Evolutionary conservation across 2,888 invertebrate species (phyloP), one percentile per base, ranked within the genome.

Genomic region (Blera fallax): DNA sequence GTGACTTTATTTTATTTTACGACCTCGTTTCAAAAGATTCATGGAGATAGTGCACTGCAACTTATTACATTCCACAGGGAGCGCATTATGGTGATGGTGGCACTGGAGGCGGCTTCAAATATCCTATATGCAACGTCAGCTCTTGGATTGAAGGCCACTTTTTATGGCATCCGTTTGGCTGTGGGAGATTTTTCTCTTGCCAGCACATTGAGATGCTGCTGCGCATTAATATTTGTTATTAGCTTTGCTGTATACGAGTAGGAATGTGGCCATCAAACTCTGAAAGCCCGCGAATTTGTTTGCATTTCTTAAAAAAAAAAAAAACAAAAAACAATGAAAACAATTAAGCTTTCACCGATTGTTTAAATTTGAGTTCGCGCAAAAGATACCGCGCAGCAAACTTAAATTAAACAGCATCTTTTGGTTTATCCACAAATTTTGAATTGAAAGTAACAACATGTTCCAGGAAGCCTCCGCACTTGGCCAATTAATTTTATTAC

Each of bases 401-500:
- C 7, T 7, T 7, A 6, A 43, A 16, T 43, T 6, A 43, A 43
- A 43, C 16, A 48, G 48, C 10, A 45, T 18, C 10, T 45, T 10
- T 18, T 10, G 45, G 8, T 18, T 21, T 14, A 45, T 45, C 43
- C 16, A 18, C 10, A 48, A 21, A 10, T 21, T 48, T 21, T 24
- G 21, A 21, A 24, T 24, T 24, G 11, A 48, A 48, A 24, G 48
- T 48, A 48, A 8, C 2, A 40, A 14, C 10, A 24, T 24, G 6
- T n/a, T 3, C n/a, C n/a, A 50, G n/a, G 24, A 50, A 50, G 10
- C 27, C 27, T 27, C 50, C 21, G n/a, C 6, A 11, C 8, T 43
- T 45, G 43, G 10, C n/a, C 34, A 58, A 77, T 77, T 67, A 40
- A 67, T 77, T 77, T 77, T 77, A 77, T 67, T 67, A 40, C n/a